Percentiles rank a stretch among this genome's conserved stretches.
Conservation (phyloP, 2,797 vertebrate species). For the Mus minutoides region DNA sequence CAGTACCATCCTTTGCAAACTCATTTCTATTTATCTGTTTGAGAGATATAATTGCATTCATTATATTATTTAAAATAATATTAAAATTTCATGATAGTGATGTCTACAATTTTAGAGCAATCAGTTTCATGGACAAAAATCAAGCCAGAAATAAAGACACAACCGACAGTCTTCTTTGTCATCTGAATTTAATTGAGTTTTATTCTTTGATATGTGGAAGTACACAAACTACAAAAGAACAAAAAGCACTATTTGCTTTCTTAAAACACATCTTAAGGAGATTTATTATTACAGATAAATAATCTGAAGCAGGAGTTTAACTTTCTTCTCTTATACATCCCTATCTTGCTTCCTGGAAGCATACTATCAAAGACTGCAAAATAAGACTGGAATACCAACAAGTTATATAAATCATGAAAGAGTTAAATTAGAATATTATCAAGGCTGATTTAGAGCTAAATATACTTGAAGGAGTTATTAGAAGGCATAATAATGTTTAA, state of each 20-base stretch:
- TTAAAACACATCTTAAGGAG: not conserved
- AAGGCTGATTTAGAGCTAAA: constrained; percentile 1
- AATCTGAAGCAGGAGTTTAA: not conserved
- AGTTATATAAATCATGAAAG: not conserved
- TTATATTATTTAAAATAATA: constrained; percentile 30
- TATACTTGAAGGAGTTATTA: not conserved
- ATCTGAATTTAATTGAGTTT: constrained; percentile 6
- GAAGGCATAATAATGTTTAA: constrained; percentile 27
- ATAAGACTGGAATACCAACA: not conserved
- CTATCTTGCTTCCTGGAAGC: not conserved
- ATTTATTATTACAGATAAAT: constrained; percentile 35
- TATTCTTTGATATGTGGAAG: constrained; percentile 32
- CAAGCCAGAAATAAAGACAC: not conserved
- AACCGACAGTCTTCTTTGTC: not conserved
- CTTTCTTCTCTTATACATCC: not conserved
- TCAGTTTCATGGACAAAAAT: not conserved
- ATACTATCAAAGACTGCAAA: not conserved
- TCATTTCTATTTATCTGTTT: not conserved
- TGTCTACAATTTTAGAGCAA: constrained; percentile 18
- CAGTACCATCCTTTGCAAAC: not conserved
- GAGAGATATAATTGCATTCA: not conserved
- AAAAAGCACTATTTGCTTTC: not conserved
- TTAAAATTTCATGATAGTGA: not conserved
- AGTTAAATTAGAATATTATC: constrained; percentile 5
- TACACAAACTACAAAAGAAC: not conserved